A percentile compares a stretch with the other conserved stretches of the same genome.
Evolutionary conservation across 2,888 invertebrate species (phyloP).

Genomic region (Lasioglossum malachurum): DNA sequence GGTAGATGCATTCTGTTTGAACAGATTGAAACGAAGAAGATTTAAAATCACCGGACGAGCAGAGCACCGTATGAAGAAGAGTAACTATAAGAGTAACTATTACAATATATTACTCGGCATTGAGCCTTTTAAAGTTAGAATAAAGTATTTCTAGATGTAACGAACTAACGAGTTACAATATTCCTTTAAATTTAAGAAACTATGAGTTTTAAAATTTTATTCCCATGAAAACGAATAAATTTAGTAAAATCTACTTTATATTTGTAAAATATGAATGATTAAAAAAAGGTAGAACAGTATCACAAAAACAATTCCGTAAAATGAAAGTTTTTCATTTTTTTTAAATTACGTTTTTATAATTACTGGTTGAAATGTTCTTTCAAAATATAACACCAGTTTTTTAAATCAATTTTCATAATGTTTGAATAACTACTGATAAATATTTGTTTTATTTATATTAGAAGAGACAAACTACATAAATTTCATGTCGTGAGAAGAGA

Average conservation of each 20-base stretch:
- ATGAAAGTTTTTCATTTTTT: background rate
- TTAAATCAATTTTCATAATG: background rate
- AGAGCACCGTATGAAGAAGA: background rate
- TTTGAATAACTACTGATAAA: background rate
- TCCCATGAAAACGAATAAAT: background rate
- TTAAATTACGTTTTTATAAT: background rate
- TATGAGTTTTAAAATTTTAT: background rate
- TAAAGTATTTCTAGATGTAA: background rate
- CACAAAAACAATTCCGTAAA: background rate
- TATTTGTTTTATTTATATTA: background rate
- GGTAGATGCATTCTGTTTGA: background rate
- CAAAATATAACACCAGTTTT: background rate
- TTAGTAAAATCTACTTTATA: background rate
- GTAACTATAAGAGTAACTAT: background rate
- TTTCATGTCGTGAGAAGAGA: background rate
- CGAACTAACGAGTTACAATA: background rate
- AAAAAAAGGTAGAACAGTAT: background rate
- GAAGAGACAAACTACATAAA: background rate
- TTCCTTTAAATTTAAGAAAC: background rate
- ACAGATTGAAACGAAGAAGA: background rate
- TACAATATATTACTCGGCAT: background rate
- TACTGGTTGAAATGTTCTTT: background rate
- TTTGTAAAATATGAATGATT: background rate
- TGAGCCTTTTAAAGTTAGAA: background rate
- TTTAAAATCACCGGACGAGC: background rate